phyloP scores from a whole-genome alignment of 2,888 invertebrate species.

The Ypsolopha sequella region DNA sequence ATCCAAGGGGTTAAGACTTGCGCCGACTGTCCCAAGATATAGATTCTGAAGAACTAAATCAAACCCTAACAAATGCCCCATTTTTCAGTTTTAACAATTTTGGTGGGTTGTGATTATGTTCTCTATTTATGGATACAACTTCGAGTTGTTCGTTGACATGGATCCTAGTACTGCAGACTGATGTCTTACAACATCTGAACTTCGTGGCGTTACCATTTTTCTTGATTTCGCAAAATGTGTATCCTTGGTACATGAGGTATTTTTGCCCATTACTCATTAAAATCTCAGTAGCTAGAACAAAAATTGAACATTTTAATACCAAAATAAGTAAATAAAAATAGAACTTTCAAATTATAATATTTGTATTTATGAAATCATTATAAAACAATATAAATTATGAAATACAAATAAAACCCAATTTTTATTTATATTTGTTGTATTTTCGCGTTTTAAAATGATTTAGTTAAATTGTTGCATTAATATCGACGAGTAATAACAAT shows the following conservation, averaged over 20 bases:
- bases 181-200: neutral
- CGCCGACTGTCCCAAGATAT: too few species aligned
- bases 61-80: conserved; percentile 8
- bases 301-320: neutral
- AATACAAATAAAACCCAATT: too few species aligned
- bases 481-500: too few species aligned
- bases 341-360: too few species aligned
- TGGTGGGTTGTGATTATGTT: conserved; percentile 16
- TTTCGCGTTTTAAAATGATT: too few species aligned
- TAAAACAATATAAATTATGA: too few species aligned
- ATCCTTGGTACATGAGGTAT: neutral
- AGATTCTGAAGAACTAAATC: too few species aligned
- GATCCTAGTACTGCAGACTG: neutral
- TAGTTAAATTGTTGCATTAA: too few species aligned
- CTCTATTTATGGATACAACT: neutral
- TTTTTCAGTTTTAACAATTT: conserved; percentile 9
- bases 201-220: neutral
- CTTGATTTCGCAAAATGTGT: neutral
- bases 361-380: too few species aligned
- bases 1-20: too few species aligned
- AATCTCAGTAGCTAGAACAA: neutral
- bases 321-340: too few species aligned
- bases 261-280: neutral
- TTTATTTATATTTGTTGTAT: too few species aligned
- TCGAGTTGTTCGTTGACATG: neutral